A percentile compares a stretch with the other conserved stretches of the same genome.
Conservation (phyloP, 2,797 vertebrate species). For the Hydrocynus forskahlii region DNA sequence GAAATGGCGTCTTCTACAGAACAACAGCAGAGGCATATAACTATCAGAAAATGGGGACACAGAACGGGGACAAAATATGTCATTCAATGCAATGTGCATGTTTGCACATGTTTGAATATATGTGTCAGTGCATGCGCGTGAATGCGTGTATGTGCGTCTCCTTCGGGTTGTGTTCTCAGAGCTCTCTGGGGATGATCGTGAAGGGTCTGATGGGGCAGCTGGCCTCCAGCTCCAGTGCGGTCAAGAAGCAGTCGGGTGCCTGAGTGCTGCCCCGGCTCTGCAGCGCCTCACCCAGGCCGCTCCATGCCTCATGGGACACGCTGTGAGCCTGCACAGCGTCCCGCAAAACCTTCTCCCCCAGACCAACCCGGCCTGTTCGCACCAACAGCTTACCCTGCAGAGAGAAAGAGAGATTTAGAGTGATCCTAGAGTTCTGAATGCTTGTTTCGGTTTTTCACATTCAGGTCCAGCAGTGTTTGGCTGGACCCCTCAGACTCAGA, state of each 20-base stretch:
- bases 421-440: background rate
- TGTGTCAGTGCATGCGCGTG: constrained; percentile 21
- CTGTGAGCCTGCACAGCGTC: constrained; percentile 89
- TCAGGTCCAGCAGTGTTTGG: background rate
- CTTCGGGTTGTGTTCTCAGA: constrained; percentile 71
- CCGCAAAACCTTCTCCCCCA: constrained; percentile 92
- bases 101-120: background rate
- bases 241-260: constrained; percentile 92
- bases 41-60: background rate
- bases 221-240: constrained; percentile 92
- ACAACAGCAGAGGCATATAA: background rate
- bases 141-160: constrained; percentile 5
- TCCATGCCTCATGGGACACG: constrained; percentile 92
- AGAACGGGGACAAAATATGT: background rate
- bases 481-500: background rate
- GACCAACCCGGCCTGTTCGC: constrained; percentile 80
- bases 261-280: constrained; percentile 84
- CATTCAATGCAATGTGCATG: constrained; percentile 12
- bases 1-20: background rate
- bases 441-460: background rate
- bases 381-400: constrained; percentile 87
- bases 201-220: constrained; percentile 92
- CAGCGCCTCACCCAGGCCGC: constrained; percentile 90
- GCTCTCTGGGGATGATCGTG: constrained; percentile 91
- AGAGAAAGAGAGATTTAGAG: background rate